Evolutionary conservation across 2,888 invertebrate species (phyloP).

Genomic region (Chloroclysta siterata): DNA sequence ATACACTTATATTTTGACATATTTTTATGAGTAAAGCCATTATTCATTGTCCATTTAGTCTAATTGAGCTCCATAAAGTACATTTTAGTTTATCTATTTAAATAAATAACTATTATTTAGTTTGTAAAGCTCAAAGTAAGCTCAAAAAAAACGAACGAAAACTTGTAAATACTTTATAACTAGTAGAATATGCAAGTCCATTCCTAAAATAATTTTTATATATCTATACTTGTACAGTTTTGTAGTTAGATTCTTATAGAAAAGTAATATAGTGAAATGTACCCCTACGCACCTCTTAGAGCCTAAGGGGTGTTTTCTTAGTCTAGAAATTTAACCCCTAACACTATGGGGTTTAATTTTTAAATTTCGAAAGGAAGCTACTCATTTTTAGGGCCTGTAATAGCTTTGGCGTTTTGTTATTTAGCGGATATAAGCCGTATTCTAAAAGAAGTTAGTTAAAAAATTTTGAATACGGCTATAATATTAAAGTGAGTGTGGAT

Average conservation of each 20-base stretch:
- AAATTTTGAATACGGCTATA: no score
- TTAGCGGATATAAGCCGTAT: no score
- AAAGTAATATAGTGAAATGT: neutral
- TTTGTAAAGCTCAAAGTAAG: conserved; percentile 82
- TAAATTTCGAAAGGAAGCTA: no score
- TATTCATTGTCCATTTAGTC: neutral
- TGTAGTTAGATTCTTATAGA: conserved; percentile 18
- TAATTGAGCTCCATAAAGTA: conserved; percentile 58
- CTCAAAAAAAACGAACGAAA: conserved; percentile 68
- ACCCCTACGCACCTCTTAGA: neutral
- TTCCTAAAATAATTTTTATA: conserved; percentile 74
- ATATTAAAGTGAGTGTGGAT: no score
- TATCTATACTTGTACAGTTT: conserved; percentile 45
- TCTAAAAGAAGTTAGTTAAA: no score
- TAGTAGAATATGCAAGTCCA: conserved; percentile 61
- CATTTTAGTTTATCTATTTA: conserved; percentile 52
- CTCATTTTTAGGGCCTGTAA: no score
- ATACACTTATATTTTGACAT: no score
- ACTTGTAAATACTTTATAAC: conserved; percentile 65
- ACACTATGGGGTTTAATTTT: no score
- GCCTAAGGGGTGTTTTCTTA: no score
- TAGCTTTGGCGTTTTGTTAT: no score
- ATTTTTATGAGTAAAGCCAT: neutral
- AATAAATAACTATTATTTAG: conserved; percentile 61
- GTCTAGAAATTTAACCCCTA: neutral